These are phyloP conservation scores for Ornithoptera priamus DNA, from an alignment of 2,888 invertebrate species.

Conservation along the genomic window DNA sequence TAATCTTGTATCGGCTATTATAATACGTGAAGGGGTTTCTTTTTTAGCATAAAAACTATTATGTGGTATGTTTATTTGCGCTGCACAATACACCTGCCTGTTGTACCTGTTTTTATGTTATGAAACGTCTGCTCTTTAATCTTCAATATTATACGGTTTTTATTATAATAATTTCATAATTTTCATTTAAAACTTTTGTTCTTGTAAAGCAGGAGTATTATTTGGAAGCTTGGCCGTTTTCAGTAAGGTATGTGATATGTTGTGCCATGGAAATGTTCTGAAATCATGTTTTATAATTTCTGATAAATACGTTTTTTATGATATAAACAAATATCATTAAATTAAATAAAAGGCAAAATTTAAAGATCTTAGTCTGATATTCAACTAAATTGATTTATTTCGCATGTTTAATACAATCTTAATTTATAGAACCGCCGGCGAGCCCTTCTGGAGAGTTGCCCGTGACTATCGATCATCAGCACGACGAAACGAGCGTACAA, in stretches of 20 bases:
- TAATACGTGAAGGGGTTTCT: slow-evolving; percentile 50
- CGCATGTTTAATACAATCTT: not conserved
- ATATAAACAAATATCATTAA: too few species aligned
- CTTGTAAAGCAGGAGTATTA: not conserved
- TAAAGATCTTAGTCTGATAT: too few species aligned
- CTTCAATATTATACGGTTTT: slow-evolving; percentile 2
- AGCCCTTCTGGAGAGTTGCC: slow-evolving; percentile 81
- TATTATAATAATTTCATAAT: not conserved
- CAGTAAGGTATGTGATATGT: too few species aligned
- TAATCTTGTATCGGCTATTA: slow-evolving; percentile 70
- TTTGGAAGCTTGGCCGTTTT: not conserved
- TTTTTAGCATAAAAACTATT: slow-evolving; percentile 18
- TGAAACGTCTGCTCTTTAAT: not conserved
- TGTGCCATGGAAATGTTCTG: too few species aligned
- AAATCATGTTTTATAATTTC: too few species aligned
- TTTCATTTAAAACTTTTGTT: not conserved
- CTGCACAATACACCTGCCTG: slow-evolving; percentile 35
- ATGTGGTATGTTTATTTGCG: slow-evolving; percentile 15
- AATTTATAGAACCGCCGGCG: slow-evolving; percentile 75
- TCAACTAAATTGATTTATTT: slow-evolving; percentile 33
- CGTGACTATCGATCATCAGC: slow-evolving; percentile 87
- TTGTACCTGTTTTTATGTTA: not conserved
- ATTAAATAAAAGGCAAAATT: too few species aligned
- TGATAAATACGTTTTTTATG: too few species aligned
- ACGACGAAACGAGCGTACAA: slow-evolving; percentile 81